Evolutionary conservation across 2,888 invertebrate genomes (phyloP), one percentile per base, ranked within the genome.

Genomic region (Alviniconcha strummeri): DNA sequence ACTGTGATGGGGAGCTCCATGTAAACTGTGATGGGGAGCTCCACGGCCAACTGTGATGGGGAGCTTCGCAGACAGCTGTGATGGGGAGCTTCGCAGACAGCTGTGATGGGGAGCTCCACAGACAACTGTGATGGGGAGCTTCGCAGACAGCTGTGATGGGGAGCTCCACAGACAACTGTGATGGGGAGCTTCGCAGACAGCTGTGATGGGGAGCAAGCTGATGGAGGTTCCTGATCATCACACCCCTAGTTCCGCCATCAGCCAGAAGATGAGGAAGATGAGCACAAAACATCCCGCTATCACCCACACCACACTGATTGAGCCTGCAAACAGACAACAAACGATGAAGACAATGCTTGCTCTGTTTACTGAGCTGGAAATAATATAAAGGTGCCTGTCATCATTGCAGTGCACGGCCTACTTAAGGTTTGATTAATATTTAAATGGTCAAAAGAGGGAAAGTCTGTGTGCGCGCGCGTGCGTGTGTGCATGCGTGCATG

Each of bases 231-330:
- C 52, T 52, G 13, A 36, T 9, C 75, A 17, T 89, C 86, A 92
- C 77, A 92, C 84, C 9, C 92, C 92, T 6, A 91, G 76, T 19
- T 89, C 89, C 56, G 91, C 85, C 87, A 93, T 88, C 36, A 89
- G 74, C 88, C 90, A 91, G 86, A 92, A 92, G n/a, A 92, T 57
- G 7, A 90, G 72, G 55, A 89, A 86, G 71, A 93, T 86, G 52
- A 92, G 76, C 9, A 91, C 17, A 19, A 90, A n/a, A 56, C 88
- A 86, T 13, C 89, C 91, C 52, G 90, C 82, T 0, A 92, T 72
- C 13, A 90, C 80, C 88, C 88, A 88, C 13, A 91, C 11, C 8
- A 88, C 86, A 86, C 87, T 90, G 89, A 88, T 88, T 17, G 87
- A 86, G 74, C 84, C 92, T 92, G 91, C 82, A 90, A 72, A 54